Conservation (phyloP, 2,113 vertebrate genomes). For the Thalassarche chlororhynchos region DNA sequence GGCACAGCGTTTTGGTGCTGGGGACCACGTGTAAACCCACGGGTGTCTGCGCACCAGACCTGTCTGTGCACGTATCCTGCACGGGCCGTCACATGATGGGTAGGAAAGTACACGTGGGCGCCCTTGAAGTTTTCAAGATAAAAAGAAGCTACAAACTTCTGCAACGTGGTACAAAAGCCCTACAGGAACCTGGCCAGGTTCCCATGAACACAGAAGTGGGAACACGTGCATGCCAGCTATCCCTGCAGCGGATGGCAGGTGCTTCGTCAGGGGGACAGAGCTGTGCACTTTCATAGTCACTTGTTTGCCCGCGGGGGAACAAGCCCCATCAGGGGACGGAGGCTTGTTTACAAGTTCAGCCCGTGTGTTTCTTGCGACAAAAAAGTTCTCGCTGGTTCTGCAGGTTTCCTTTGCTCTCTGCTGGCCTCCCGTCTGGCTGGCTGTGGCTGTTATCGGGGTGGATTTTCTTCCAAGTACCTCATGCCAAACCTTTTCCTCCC, state of each 20-base stretch:
- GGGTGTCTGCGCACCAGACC: neutral
- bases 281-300: neutral
- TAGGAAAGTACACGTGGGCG: neutral
- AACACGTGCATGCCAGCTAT: rapidly evolving
- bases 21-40: rapidly evolving
- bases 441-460: neutral
- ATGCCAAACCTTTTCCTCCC: neutral
- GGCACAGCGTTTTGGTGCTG: neutral
- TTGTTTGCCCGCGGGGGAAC: rapidly evolving
- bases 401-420: neutral
- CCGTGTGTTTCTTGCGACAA: neutral
- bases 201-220: too few species aligned
- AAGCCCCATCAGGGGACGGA: neutral
- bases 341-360: neutral
- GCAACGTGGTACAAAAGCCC: neutral
- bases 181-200: neutral
- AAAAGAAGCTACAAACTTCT: neutral
- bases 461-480: neutral
- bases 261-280: neutral
- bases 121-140: neutral
- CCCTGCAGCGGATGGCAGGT: neutral
- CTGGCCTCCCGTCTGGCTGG: neutral
- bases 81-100: rapidly evolving
- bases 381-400: neutral
- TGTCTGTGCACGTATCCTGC: neutral